phyloP scores from a whole-genome alignment of 2,888 invertebrate species.

The Trichopria drosophilae region DNA sequence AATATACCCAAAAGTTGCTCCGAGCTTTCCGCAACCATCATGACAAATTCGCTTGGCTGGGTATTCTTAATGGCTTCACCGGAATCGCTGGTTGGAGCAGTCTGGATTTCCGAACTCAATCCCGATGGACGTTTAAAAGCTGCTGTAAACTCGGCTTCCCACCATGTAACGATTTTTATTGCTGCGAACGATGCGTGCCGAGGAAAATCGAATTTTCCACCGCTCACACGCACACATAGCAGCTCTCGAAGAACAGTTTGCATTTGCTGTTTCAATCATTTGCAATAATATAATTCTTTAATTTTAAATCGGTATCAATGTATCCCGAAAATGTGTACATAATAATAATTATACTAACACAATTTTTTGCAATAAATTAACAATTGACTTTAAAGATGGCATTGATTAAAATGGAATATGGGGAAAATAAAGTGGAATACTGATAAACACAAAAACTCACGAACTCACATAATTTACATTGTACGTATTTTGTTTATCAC shows the following conservation, averaged over 20 bases:
- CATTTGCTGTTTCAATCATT: slow-evolving; percentile 61
- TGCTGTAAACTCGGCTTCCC: slow-evolving; percentile 80
- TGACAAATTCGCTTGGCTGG: slow-evolving; percentile 76
- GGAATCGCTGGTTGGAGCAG: slow-evolving; percentile 51
- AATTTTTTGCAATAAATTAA: no score
- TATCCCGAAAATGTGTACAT: no score
- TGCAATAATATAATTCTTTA: not conserved
- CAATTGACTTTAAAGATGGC: no score
- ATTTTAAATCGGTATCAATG: slow-evolving; percentile 50
- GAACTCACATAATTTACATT: no score
- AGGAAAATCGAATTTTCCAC: slow-evolving; percentile 80
- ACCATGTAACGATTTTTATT: slow-evolving; percentile 82
- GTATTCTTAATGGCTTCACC: slow-evolving; percentile 73
- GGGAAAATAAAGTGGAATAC: no score
- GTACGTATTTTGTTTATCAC: no score
- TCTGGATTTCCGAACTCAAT: slow-evolving; percentile 50
- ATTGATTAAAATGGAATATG: no score
- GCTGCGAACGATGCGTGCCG: slow-evolving; percentile 82
- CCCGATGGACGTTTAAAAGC: slow-evolving; percentile 73
- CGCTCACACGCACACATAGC: slow-evolving; percentile 77
- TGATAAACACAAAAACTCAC: no score
- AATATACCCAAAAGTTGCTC: slow-evolving; percentile 68
- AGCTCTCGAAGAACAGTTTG: slow-evolving; percentile 78
- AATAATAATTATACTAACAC: no score
- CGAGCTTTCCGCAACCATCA: slow-evolving; percentile 71